phyloP scores from a whole-genome alignment of 2,888 invertebrate species.

The Drosophila affinis region DNA sequence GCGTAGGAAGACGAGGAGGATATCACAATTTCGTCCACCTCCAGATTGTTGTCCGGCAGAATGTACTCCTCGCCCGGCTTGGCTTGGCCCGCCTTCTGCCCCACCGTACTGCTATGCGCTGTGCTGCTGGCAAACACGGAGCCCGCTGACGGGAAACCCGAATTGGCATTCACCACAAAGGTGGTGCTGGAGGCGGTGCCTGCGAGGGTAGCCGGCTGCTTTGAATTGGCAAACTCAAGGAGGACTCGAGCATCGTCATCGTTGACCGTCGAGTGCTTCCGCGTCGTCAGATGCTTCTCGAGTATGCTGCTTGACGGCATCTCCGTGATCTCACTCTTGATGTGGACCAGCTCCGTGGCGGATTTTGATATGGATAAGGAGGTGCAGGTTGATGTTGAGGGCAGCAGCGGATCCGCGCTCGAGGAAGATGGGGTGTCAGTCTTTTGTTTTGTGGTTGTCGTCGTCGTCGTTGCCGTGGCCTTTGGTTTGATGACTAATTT shows the following conservation, averaged over 20 bases:
- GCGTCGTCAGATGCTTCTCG: constrained; percentile 76
- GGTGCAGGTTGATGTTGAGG: constrained; percentile 39
- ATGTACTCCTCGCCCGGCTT: constrained; percentile 68
- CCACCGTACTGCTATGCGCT: not conserved
- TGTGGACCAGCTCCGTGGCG: constrained; percentile 54
- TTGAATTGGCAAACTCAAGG: constrained; percentile 80
- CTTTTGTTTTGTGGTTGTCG: constrained; percentile 54
- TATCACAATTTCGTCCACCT: constrained; percentile 77
- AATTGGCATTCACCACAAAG: constrained; percentile 67
- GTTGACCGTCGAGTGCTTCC: constrained; percentile 58
- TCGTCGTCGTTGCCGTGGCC: constrained; percentile 53
- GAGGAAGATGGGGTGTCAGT: constrained; percentile 57
- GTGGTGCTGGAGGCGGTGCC: constrained; percentile 56
- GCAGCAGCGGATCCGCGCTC: constrained; percentile 21
- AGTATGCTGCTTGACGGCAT: constrained; percentile 66
- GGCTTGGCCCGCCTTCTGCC: constrained; percentile 23
- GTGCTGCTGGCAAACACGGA: constrained; percentile 74
- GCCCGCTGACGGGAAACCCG: constrained; percentile 76
- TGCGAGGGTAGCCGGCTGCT: constrained; percentile 54
- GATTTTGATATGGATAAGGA: constrained; percentile 58
- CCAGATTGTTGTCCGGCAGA: constrained; percentile 66
- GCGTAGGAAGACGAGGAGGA: constrained; percentile 76
- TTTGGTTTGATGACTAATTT: constrained; percentile 83
- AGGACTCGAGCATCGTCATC: constrained; percentile 80
- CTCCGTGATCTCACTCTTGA: constrained; percentile 73